Base-by-base conservation (phyloP, 2,888 invertebrate species). In the Pristionchus exspectatus region DNA sequence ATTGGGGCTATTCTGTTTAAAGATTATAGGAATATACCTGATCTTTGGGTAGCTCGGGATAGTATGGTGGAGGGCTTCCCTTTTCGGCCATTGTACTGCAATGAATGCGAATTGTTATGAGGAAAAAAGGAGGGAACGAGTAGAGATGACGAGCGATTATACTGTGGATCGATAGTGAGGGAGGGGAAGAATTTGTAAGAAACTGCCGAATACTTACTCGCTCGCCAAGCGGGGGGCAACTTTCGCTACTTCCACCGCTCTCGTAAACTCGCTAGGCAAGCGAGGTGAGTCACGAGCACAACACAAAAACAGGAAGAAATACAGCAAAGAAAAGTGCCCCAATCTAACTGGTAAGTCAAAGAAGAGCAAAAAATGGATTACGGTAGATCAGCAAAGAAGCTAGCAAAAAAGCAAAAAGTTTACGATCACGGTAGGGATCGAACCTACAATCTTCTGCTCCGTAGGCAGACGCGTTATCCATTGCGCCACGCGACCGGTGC, bases 401-500 rank as follows among this genome's bases (percentile, higher is more conserved):
- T 21, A 74, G 14, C 2, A 38, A 38, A 30, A 21, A 69, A 5
- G n/a, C 63, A 63, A 86, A 86, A 86, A 86, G 18, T 1, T 86
- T 72, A 72, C 92, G 92, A 92, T 91, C 92, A 92, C 90, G 91
- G 92, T 91, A 92, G 92, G 92, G 91, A 91, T 95, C 95, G 95
- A 95, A 95, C 95, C 95, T 95, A 92, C 94, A 95, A 95, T 95
- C 95, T 95, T 95, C 95, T 94, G 95, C 93, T 95, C 93, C 95
- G 95, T 95, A 95, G 95, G 93, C 95, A 94, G 95, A 95, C 95
- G 95, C 95, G 93, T 93, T 93, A 93, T 93, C 93, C 93, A 93
- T 93, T 93, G 92, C 93, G 93, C 93, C 92, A 93, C 93, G 91
- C 92, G 92, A 91, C 92, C 93, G 84, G 38, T 44, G 21, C 2